A percentile compares a stretch with the other conserved stretches of the same genome.
Evolutionary conservation across 2,797 vertebrate genomes (phyloP).

Genomic region (Sebastes kiyomatsui): DNA sequence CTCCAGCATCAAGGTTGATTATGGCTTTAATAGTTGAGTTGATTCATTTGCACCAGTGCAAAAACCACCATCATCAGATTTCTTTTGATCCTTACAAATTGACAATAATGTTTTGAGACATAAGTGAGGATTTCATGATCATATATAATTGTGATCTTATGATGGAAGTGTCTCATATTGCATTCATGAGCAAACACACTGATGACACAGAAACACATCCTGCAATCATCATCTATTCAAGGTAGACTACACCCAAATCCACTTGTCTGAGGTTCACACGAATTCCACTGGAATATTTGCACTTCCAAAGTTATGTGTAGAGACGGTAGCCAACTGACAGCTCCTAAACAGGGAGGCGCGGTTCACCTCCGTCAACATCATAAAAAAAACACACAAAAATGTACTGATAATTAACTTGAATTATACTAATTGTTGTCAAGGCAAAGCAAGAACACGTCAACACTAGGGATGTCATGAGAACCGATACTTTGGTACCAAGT

Average conservation of each 20-base stretch:
- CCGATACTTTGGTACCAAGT: too few relatives aligned
- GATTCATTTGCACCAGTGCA: not conserved
- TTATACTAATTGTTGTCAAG: too few relatives aligned
- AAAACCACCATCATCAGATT: not conserved
- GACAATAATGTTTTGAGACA: not conserved
- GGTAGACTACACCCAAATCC: conserved; percentile 50
- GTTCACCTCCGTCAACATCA: too few relatives aligned
- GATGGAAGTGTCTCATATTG: not conserved
- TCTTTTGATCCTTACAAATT: not conserved
- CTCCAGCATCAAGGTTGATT: not conserved
- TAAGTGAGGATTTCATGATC: not conserved
- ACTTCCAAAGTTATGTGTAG: not conserved
- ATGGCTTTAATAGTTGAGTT: not conserved
- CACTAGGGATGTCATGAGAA: too few relatives aligned
- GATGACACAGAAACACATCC: conserved; percentile 4
- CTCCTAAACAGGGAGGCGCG: not conserved
- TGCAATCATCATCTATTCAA: not conserved
- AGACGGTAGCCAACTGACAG: not conserved
- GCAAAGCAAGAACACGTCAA: too few relatives aligned
- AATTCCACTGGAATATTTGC: conserved; percentile 17
- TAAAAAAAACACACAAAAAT: too few relatives aligned
- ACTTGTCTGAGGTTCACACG: not conserved
- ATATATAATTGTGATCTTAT: not conserved
- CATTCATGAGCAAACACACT: not conserved
- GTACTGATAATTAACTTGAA: too few relatives aligned